Base-by-base conservation (phyloP, 2,797 vertebrate species). In the Channa striata region DNA sequence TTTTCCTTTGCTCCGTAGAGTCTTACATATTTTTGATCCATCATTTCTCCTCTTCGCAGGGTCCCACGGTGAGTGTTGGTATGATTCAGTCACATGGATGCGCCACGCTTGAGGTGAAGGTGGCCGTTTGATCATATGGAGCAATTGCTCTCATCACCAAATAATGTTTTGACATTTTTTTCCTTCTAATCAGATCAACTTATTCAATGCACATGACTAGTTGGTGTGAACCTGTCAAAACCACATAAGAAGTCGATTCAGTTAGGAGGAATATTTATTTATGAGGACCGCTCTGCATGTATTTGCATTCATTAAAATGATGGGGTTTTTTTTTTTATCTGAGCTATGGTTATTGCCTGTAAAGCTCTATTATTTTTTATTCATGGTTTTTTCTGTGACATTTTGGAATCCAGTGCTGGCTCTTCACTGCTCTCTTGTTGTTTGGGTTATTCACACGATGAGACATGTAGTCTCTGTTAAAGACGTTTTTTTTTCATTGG, bases 41-140 rank as follows among this genome's bases (percentile, higher is more conserved):
- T 19, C n/a, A 65, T 42, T 61, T 46, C 60, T 58, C 47, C 50
- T 43, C 43, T 88, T 81, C 75, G 54, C 62, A 69, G 42, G 49
- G 64, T 73, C 36, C 61, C 40, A 14, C 43, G 21, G 21, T 33
- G 47, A 48, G 64, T 84, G 78, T 77, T 85, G 73, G 59, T 77
- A n/a, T 46, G 81, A 60, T 66, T 47, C 72, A 86, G 82, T 84
- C 82, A 89, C 85, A 86, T 84, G 83, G 44, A 86, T 64, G 80
- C 72, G 66, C 77, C 72, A 84, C 64, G 71, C 81, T 78, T 70
- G 54, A 49, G 73, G 61, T 17, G 53, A 57, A 69, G 46, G 46
- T 74, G 74, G 57, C 59, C 16, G 49, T 81, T 63, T 76, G 74
- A 72, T 87, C 47, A 40, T 78, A 33, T 50, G 63, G 48, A 76